phyloP scores from a whole-genome alignment of 2,113 vertebrate genomes.

The Esox niger region DNA sequence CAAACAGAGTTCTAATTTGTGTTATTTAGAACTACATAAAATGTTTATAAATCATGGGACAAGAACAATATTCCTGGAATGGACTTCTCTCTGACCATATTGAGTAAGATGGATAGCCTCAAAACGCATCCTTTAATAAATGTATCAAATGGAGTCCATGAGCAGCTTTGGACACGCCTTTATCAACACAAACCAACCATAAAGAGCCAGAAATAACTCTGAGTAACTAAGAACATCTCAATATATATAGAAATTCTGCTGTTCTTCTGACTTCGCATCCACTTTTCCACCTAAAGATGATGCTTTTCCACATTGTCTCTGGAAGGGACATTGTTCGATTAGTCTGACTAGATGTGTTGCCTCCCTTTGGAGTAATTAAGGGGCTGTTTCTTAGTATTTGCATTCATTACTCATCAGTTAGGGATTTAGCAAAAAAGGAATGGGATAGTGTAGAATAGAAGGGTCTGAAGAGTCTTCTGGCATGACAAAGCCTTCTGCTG shows the following conservation, averaged over 20 bases:
- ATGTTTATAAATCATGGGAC: neutral
- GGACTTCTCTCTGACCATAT: neutral
- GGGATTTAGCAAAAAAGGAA: neutral
- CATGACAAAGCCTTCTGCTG: conserved; percentile 1
- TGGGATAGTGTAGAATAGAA: neutral
- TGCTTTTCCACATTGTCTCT: neutral
- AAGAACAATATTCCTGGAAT: neutral
- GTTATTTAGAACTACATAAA: conserved; percentile 1
- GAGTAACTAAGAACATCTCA: neutral
- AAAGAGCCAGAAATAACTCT: neutral
- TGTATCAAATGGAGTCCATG: conserved; percentile 4
- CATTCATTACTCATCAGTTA: neutral
- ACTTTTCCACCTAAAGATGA: conserved; percentile 1
- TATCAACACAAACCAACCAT: neutral
- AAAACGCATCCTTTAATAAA: conserved; percentile 1
- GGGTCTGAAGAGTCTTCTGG: neutral
- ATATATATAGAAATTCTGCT: neutral
- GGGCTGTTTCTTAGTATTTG: neutral
- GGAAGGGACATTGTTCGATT: neutral
- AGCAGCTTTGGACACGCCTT: conserved; percentile 1
- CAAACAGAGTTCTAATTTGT: neutral
- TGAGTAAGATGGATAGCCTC: neutral
- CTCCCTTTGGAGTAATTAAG: neutral
- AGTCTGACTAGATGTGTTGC: neutral
- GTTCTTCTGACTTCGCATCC: conserved; percentile 1